These are phyloP conservation scores for Leptinotarsa undecemlineata DNA, from an alignment of 1,140 invertebrate genomes.

Conservation along the genomic window DNA sequence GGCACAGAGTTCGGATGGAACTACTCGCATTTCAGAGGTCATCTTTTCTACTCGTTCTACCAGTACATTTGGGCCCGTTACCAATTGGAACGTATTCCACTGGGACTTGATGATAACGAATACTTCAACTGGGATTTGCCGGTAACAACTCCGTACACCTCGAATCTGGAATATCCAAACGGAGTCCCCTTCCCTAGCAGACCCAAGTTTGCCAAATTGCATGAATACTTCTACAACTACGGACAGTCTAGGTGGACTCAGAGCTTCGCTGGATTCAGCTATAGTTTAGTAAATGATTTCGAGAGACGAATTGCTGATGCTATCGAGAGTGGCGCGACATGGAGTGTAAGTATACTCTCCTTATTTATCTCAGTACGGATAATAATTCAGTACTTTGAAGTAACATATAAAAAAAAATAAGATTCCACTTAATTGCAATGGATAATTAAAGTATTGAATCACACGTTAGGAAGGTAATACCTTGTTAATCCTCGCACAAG, in stretches of 20 bases:
- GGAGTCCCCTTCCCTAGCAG: slow-evolving; percentile 68
- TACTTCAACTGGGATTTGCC: slow-evolving; percentile 61
- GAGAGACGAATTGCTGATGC: slow-evolving; percentile 57
- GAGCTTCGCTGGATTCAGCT: slow-evolving; percentile 32
- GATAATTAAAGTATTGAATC: too few species aligned
- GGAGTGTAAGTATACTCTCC: slow-evolving; percentile 36
- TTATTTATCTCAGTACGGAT: neutral
- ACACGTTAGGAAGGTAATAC: too few species aligned
- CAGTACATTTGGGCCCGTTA: slow-evolving; percentile 67
- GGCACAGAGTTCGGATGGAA: slow-evolving; percentile 56
- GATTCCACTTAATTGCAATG: too few species aligned
- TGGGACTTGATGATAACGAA: slow-evolving; percentile 64
- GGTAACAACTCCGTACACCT: slow-evolving; percentile 65
- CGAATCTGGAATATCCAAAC: slow-evolving; percentile 66
- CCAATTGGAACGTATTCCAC: slow-evolving; percentile 68
- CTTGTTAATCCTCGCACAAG: too few species aligned
- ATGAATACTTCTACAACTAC: slow-evolving; percentile 51
- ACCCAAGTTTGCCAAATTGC: slow-evolving; percentile 55
- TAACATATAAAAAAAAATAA: too few species aligned
- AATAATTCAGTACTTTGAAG: neutral
- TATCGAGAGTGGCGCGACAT: slow-evolving; percentile 57
- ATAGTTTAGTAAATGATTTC: slow-evolving; percentile 41
- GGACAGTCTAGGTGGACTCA: slow-evolving; percentile 48
- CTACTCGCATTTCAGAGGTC: slow-evolving; percentile 60
- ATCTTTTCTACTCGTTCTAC: slow-evolving; percentile 63